Evolutionary conservation across 2,113 vertebrate species (phyloP).

Genomic region (Climacteris rufus): DNA sequence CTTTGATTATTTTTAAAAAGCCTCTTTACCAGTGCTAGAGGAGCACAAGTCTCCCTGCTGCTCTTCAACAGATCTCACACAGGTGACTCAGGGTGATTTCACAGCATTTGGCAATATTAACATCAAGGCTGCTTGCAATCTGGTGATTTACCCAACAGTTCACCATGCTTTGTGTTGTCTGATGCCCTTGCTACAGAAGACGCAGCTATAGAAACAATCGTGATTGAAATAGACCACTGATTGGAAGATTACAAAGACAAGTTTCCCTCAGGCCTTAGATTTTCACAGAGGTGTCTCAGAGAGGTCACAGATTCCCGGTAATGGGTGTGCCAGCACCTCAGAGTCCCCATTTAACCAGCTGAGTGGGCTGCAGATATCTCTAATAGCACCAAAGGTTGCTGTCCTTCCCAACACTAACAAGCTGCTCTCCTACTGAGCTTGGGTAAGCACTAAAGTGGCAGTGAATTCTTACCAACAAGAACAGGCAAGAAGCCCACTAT

Average conservation of each 20-base stretch:
- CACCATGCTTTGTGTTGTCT: background rate
- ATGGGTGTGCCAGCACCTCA: background rate
- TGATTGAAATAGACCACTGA: background rate
- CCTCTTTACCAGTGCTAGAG: background rate
- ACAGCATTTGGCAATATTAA: background rate
- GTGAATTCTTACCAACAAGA: background rate
- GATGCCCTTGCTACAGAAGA: background rate
- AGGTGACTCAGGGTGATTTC: background rate
- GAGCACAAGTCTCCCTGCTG: background rate
- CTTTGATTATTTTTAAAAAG: background rate
- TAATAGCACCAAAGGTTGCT: background rate
- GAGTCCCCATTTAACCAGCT: background rate
- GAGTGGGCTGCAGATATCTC: background rate
- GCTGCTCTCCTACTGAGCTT: background rate
- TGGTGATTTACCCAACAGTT: background rate
- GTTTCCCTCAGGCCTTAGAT: background rate
- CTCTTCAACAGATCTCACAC: background rate
- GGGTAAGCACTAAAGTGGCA: background rate
- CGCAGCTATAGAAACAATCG: background rate
- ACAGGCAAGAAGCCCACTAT: background rate
- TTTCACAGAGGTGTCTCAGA: background rate
- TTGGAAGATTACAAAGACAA: background rate
- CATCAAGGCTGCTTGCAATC: background rate
- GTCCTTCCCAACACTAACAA: background rate
- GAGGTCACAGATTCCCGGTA: background rate